Evolutionary conservation across 2,888 invertebrate genomes (phyloP), one percentile per base, ranked within the genome.

Genomic region (Drosophila setosimentum): DNA sequence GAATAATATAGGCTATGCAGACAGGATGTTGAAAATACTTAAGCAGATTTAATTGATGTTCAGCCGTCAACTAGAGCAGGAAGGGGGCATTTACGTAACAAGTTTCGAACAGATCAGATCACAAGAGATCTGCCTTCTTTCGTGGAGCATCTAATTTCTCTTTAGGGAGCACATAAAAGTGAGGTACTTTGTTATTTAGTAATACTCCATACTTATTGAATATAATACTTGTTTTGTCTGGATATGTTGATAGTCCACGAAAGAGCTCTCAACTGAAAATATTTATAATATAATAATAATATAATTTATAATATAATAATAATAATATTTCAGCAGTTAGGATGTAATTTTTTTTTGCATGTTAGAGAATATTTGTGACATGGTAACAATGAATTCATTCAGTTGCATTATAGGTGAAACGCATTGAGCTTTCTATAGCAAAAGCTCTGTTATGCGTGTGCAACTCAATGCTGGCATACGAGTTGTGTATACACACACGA

Each of bases 401-500:
- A 18, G 29, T 29, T 7, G 11, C 11, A 63, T 71, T 76, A 60
- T 53, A 71, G 71, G 45, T 71, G 53, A 71, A 64, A 63, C 71
- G 71, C 67, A 42, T 18, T 27, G 37, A 71, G 63, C 72, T 76
- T 72, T 76, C 57, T n/a, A 24, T 53, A 29, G 24, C 53, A 58
- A 76, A 76, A 76, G 76, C 76, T 76, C 57, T 33, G 60, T 58
- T 57, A 54, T 71, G 63, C 60, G 67, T 64, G 67, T 76, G 76
- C 63, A 76, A 57, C 71, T 51, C 18, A 64, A 45, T 64, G 53
- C 69, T 65, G 61, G 48, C 48, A 37, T 37, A 29, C 37, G 16
- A 24, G 16, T 13, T 32, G 58, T 13, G 55, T 13, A 58, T 24
- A 53, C 7, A 45, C 7, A 45, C 16, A 24, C 16, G 24, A 45